Base-by-base conservation (phyloP, 2,113 vertebrate genomes). In the Sclerurus mexicanus region DNA sequence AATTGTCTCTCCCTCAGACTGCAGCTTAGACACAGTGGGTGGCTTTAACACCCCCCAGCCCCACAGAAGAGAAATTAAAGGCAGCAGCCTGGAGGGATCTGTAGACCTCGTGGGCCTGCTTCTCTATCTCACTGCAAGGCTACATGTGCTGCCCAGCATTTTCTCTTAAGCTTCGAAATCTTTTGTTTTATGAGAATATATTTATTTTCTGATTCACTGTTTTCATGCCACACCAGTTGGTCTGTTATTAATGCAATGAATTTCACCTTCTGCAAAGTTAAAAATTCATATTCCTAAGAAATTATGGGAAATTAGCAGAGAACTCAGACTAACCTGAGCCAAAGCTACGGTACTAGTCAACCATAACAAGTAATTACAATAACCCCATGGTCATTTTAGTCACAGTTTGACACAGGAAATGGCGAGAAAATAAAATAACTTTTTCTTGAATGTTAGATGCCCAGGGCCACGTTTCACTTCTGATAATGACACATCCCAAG, bases 341-440 rank as follows among this genome's bases (percentile, higher is more conserved):
- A 94, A 92, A 85, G 55, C 63, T 79, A 31, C 73, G 35, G 58
- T 84, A 82, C 74, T 67, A 93, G 90, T 90, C 85, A 80, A 35
- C 85, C 14, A 3, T 85, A 95, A 47, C 80, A 95, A 89, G 88
- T 78, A 95, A 96, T 96, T 95, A 85, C 82, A 76, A 63, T 68
- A 96, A 71, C 68, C 33, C 77, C 46, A 49, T 30, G 77, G 86
- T 91, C 80, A 89, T 94, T 96, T 93, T 50, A 8, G 39, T 93
- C 85, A 63, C 83, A 96, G 90, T 67, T 85, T 97, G 91, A 89
- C 35, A 85, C 52, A 75, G 60, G 50, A 92, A 82, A 88, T 37
- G 19, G 33, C 60, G 90, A 81, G 49, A 95, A 95, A 94, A 64
- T 10, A 83, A 53, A 77, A 7, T 19, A 17, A n/a, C 78, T 31